A percentile compares a stretch with the other conserved stretches of the same genome.
Conservation (phyloP, 2,797 vertebrate genomes). For the Trichosurus vulpecula region DNA sequence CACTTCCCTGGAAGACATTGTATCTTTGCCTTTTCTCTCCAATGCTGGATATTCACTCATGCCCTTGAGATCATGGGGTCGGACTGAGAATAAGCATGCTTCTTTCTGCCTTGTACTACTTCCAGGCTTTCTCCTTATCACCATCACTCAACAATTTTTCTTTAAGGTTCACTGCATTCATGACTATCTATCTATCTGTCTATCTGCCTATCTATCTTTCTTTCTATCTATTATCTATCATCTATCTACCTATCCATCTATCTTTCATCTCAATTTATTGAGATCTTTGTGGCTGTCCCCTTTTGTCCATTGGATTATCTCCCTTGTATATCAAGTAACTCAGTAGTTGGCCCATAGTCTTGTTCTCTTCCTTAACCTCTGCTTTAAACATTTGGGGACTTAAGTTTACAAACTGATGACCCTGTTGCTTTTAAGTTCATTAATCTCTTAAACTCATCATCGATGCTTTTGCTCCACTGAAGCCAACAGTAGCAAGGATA, state of each 20-base stretch:
- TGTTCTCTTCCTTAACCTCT: neutral
- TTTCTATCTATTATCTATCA: neutral
- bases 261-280: neutral
- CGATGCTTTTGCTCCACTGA: too few relatives aligned
- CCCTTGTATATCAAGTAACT: neutral
- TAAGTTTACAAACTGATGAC: neutral
- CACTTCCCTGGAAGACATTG: neutral
- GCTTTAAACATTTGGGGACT: neutral
- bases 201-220: neutral
- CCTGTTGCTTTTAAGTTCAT: neutral
- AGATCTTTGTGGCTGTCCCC: neutral
- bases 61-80: neutral
- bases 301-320: neutral
- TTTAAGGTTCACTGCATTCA: neutral
- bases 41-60: neutral
- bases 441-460: neutral
- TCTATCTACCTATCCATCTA: neutral
- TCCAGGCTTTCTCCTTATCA: neutral
- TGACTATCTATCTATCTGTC: neutral
- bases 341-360: neutral
- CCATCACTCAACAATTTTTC: neutral
- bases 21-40: neutral
- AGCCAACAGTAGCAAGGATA: neutral
- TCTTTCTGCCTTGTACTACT: neutral
- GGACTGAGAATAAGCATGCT: neutral